phyloP scores from a whole-genome alignment of 2,797 vertebrate species.

The Hyperoplus immaculatus region DNA sequence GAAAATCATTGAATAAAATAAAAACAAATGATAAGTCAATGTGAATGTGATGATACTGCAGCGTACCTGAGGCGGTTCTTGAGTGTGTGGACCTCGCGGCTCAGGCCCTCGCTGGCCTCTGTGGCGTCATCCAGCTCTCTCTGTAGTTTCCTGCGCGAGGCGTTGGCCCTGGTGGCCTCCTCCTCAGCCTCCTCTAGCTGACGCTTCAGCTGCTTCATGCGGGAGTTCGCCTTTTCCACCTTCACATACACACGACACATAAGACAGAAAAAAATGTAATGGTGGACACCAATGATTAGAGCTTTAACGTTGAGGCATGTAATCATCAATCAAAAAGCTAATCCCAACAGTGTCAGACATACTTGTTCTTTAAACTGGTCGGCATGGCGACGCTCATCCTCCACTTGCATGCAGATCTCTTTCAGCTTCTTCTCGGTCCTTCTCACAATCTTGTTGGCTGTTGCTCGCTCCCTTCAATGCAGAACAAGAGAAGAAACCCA shows the following conservation, averaged over 20 bases:
- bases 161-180: slow-evolving; percentile 94
- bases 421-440: slow-evolving; percentile 98
- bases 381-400: slow-evolving; percentile 95
- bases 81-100: slow-evolving; percentile 95
- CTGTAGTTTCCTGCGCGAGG: slow-evolving; percentile 96
- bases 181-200: slow-evolving; percentile 98
- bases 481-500: background rate
- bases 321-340: too few species aligned
- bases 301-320: background rate
- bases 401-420: slow-evolving; percentile 98
- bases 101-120: slow-evolving; percentile 94
- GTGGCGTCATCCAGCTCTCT: slow-evolving; percentile 96
- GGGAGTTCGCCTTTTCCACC: slow-evolving; percentile 96
- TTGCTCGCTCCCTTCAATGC: slow-evolving; percentile 89
- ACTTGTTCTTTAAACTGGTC: slow-evolving; percentile 99
- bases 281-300: background rate
- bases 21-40: background rate
- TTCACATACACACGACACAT: slow-evolving; percentile 57
- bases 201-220: slow-evolving; percentile 97
- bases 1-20: background rate
- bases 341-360: slow-evolving; percentile 5
- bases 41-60: background rate
- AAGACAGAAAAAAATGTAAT: background rate
- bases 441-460: slow-evolving; percentile 95
- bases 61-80: slow-evolving; percentile 96